These are phyloP conservation scores for Crenuchus spilurus DNA, from an alignment of 2,797 vertebrate genomes.

Conservation along the genomic window DNA sequence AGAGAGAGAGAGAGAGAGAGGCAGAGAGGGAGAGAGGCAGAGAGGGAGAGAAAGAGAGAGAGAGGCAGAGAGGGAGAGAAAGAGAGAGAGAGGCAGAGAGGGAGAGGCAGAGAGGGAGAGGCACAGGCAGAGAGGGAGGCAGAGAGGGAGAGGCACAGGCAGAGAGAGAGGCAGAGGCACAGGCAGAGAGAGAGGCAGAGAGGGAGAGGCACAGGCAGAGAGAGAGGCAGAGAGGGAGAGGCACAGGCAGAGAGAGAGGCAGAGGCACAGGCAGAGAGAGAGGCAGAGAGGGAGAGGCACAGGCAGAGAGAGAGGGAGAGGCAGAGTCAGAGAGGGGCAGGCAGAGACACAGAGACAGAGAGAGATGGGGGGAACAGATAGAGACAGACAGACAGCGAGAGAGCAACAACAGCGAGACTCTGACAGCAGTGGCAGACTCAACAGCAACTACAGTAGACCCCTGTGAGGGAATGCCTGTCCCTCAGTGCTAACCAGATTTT, in stretches of 20 bases:
- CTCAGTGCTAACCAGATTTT: slow-evolving; percentile 36
- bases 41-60: slow-evolving; percentile 62
- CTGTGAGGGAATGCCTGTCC: slow-evolving; percentile 40
- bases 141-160: slow-evolving; percentile 37
- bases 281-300: slow-evolving; percentile 33
- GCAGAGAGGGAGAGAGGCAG: slow-evolving; percentile 54
- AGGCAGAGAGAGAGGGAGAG: slow-evolving; percentile 33
- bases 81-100: slow-evolving; percentile 38
- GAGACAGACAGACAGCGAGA: slow-evolving; percentile 31
- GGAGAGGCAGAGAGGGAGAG: slow-evolving; percentile 35
- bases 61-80: slow-evolving; percentile 33
- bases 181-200: slow-evolving; percentile 19
- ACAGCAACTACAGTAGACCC: slow-evolving; percentile 26
- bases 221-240: slow-evolving; percentile 41
- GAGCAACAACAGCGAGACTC: neutral
- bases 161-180: slow-evolving; percentile 31
- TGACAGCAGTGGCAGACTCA: slow-evolving; percentile 27
- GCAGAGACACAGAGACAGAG: slow-evolving; percentile 37
- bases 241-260: no score
- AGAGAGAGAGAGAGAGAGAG: slow-evolving; percentile 61
- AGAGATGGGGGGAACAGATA: slow-evolving; percentile 31
- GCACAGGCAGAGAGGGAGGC: slow-evolving; percentile 32
- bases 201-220: slow-evolving; percentile 35
- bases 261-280: slow-evolving; percentile 37
- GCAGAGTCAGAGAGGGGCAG: slow-evolving; percentile 37